These are phyloP conservation scores for Ptiloglossa arizonensis DNA, from an alignment of 1,140 invertebrate genomes.

Conservation along the genomic window DNA sequence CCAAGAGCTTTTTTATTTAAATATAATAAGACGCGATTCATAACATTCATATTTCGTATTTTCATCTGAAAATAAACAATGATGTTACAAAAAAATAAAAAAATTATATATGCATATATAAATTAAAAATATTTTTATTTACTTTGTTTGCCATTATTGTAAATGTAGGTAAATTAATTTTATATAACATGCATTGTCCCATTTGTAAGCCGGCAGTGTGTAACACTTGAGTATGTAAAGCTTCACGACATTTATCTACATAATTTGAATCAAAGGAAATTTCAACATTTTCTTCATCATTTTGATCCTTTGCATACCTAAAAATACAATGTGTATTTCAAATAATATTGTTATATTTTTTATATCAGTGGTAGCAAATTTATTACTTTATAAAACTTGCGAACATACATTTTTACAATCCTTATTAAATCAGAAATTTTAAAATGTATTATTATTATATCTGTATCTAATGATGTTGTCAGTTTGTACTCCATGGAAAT, in stretches of 20 bases:
- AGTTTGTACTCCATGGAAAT: conserved; percentile 69
- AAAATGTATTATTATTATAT: conserved; percentile 68
- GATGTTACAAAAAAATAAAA: background rate
- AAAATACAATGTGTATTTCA: conserved; percentile 10
- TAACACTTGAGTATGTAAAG: conserved; percentile 66
- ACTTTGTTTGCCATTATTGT: conserved; percentile 71
- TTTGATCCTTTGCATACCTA: conserved; percentile 56
- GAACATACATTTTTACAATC: conserved; percentile 68
- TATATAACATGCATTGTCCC: conserved; percentile 67
- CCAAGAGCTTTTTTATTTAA: conserved; percentile 71
- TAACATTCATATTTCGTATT: conserved; percentile 53
- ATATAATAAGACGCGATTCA: conserved; percentile 69
- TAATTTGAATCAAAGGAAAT: conserved; percentile 47
- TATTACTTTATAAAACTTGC: background rate
- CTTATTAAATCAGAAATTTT: conserved; percentile 52
- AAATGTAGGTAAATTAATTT: conserved; percentile 66
- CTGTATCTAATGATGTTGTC: conserved; percentile 61
- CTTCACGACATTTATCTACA: conserved; percentile 68
- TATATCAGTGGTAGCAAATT: background rate
- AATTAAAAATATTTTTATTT: conserved; percentile 17
- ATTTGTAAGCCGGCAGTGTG: conserved; percentile 62
- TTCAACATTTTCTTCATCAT: conserved; percentile 19
- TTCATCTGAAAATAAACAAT: conserved; percentile 72
- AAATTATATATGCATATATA: background rate
- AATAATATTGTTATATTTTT: background rate